Evolutionary conservation across 1,140 invertebrate genomes (phyloP), one percentile per base, ranked within the genome.

Genomic region (Drosophila auraria): DNA sequence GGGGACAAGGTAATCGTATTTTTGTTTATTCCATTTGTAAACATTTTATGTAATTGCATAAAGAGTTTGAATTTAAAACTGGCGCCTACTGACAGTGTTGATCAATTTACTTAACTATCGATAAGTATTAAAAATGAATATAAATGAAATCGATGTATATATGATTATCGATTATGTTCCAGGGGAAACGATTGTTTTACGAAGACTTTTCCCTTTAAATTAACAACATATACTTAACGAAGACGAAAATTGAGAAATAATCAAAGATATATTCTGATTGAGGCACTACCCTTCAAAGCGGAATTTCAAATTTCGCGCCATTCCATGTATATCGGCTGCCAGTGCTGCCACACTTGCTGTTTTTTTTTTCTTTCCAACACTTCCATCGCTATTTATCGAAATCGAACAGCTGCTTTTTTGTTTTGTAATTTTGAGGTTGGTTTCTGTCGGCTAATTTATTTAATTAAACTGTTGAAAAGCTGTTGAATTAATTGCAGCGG

Each of bases 391-490:
- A n/a, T 12, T 0, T 12, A 23, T 60, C 25, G 58, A 15, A 11
- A 59, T 11, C 54, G 15, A 63, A 36, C 63, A 66, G 63, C 63
- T 66, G 65, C 42, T 30, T 72, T 73, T 56, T 73, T 71, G 70
- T 73, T 73, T 73, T 74, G 71, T 74, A 74, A 74, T 74, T 74
- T 73, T 72, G 56, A 74, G 71, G 71, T 74, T 74, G 69, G 71
- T 73, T 74, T 68, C 33, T 30, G 2, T 12, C 49, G 6, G 20
- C 11, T 11, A 25, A 45, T 45, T 73, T 42, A 42, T n/a, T 44
- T 15, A 44, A 72, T 17, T 53, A 25, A 62, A 65, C 27, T 23
- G 8, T 3, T 38, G 23, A 9, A 47, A 36, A 36, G 27, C 2
- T 4, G n/a, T 9, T n/a, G 1, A 23, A 40, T 56, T 11, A 23